Conservation (phyloP, 2,888 invertebrate genomes). For the Dyspetes luteomarginatus region DNA sequence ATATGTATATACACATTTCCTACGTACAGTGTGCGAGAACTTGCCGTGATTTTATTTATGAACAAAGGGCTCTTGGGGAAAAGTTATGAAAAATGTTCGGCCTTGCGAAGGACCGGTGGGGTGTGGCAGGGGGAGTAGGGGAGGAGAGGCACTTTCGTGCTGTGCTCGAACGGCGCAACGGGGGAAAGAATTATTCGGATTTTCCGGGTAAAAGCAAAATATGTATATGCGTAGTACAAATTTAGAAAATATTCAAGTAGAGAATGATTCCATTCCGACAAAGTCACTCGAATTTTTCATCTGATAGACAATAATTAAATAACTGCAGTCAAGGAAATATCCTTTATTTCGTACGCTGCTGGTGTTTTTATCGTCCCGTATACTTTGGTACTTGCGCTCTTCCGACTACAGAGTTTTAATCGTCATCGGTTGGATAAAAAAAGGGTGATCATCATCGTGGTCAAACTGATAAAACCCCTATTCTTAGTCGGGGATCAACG, state of each 20-base stretch:
- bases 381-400: no score
- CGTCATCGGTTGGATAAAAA: no score
- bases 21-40: constrained; percentile 26
- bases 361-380: no score
- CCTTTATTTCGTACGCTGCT: no score
- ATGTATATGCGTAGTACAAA: constrained; percentile 1
- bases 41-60: constrained; percentile 46
- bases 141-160: constrained; percentile 29
- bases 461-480: no score
- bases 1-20: background rate
- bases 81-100: constrained; percentile 66
- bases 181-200: constrained; percentile 65
- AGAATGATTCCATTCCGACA: no score
- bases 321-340: no score
- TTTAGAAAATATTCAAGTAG: constrained; percentile 10
- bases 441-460: no score
- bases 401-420: no score
- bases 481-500: no score
- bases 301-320: no score
- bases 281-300: no score
- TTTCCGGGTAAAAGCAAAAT: constrained; percentile 45
- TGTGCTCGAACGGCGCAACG: constrained; percentile 40
- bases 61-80: constrained; percentile 62
- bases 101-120: constrained; percentile 1
- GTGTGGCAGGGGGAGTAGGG: background rate